A percentile compares a stretch with the other conserved stretches of the same genome.
Evolutionary conservation across 2,888 invertebrate species (phyloP).

Genomic region (Cecidostiba fungosa): DNA sequence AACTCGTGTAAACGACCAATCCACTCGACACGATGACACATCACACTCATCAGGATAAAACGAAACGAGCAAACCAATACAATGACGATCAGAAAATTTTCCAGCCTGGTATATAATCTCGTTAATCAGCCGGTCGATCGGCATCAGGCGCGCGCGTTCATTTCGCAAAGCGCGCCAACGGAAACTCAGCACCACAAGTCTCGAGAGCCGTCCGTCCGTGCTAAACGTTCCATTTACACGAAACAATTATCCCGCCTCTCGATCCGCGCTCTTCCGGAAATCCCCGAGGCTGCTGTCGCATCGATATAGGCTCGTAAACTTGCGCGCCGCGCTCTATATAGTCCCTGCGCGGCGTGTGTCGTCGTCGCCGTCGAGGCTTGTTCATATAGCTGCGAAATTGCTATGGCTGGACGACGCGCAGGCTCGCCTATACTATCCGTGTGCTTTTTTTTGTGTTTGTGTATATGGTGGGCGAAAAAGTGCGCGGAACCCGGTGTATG

Average conservation of each 20-base stretch:
- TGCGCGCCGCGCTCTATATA: not conserved
- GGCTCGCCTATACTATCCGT: not conserved
- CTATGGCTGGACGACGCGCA: constrained; percentile 8
- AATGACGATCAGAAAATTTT: not conserved
- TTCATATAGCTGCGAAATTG: constrained; percentile 48
- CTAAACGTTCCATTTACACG: constrained; percentile 58
- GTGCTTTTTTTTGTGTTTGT: not conserved
- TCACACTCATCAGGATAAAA: too few relatives aligned
- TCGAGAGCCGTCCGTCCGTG: not conserved
- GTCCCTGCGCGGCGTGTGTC: not conserved
- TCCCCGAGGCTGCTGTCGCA: constrained; percentile 38
- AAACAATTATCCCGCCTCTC: constrained; percentile 54
- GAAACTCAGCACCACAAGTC: not conserved
- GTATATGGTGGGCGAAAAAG: not conserved
- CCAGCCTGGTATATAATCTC: too few relatives aligned
- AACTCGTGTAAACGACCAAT: too few relatives aligned
- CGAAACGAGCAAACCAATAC: too few relatives aligned
- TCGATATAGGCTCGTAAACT: constrained; percentile 50
- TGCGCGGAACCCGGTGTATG: not conserved
- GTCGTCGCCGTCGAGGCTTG: not conserved
- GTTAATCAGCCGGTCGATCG: constrained; percentile 7
- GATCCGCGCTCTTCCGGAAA: constrained; percentile 38
- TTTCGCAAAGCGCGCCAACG: too few relatives aligned
- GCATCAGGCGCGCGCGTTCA: constrained; percentile 11
- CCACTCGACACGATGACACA: too few relatives aligned